Base-by-base conservation (phyloP, 2,797 vertebrate species). In the Selene dorsalis region DNA sequence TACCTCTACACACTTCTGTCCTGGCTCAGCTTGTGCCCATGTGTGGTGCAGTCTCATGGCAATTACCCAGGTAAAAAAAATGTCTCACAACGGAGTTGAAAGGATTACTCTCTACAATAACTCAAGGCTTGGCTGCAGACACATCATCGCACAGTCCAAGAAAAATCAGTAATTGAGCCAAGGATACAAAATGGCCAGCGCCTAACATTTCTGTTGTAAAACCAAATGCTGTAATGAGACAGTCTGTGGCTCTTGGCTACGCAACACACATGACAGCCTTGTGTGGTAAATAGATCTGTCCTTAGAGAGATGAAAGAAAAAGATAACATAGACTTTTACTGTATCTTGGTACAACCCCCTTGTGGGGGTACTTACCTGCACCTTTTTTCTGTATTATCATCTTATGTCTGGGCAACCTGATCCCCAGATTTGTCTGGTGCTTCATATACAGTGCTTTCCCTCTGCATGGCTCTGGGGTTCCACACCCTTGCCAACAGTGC, bases 71-170 rank as follows among this genome's bases (percentile, higher is more conserved):
- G 84, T 64, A 72, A 73, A 64, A 30, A n/a, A 65, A 60, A 80
- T 58, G 43, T 76, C 64, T 77, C 47, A 69, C 43, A 63, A 64
- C 66, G 64, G 43, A 75, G 74, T 22, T 76, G 53, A 85, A 79
- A 69, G 45, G 22, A 77, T 81, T 83, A 67, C 35, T 75, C 69
- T 72, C 39, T 67, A 32, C n/a, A 74, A 24, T 74, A 66, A 79
- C 30, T 78, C 48, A 70, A 79, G 47, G 61, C 43, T 58, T 83
- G 61, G 69, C 79, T 78, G 71, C 62, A 35, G 17, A 66, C 53
- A 69, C 53, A 67, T 73, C 47, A 30, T 67, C 69, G 38, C 17
- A 55, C 41, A 26, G 65, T 53, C 68, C 35, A 61, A 52, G n/a
- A 62, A 70, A 69, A 69, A 48, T 67, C 57, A 1, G 22, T 59